phyloP scores from a whole-genome alignment of 2,113 vertebrate genomes.

The Elephantulus edwardii region DNA sequence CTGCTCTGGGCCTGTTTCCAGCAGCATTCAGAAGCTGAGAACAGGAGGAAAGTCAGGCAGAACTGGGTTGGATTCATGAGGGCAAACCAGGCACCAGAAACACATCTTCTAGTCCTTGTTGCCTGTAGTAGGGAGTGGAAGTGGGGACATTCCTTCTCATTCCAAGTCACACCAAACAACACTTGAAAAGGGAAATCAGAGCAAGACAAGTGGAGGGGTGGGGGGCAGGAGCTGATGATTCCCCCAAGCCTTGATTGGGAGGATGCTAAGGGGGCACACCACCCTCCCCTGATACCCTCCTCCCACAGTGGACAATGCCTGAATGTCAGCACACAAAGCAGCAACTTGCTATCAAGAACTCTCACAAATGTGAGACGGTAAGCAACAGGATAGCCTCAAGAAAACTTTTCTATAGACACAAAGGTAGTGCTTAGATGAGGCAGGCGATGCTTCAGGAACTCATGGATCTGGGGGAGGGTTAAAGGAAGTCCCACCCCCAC shows the following conservation, averaged over 20 bases:
- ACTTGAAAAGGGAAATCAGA: background rate
- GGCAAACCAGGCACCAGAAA: background rate
- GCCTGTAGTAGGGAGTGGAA: background rate
- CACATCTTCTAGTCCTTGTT: background rate
- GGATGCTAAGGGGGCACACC: background rate
- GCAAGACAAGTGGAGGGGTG: background rate
- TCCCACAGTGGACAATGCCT: background rate
- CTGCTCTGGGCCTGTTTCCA: background rate
- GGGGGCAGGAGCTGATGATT: background rate
- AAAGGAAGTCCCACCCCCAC: background rate
- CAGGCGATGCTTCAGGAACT: background rate
- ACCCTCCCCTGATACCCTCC: background rate
- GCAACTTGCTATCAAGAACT: background rate
- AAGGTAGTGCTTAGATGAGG: background rate
- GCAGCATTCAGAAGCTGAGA: background rate
- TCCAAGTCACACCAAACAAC: background rate
- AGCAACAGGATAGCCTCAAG: background rate
- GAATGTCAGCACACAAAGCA: background rate
- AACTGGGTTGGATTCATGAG: background rate
- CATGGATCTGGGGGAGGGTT: background rate
- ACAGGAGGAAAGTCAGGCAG: constrained; percentile 4
- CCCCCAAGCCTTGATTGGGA: background rate
- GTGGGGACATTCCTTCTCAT: background rate
- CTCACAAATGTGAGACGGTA: background rate
- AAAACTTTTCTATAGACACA: background rate